Percentiles rank a stretch among this genome's conserved stretches.
Conservation (phyloP, 2,888 invertebrate species). For the Criorhina ranunculi region DNA sequence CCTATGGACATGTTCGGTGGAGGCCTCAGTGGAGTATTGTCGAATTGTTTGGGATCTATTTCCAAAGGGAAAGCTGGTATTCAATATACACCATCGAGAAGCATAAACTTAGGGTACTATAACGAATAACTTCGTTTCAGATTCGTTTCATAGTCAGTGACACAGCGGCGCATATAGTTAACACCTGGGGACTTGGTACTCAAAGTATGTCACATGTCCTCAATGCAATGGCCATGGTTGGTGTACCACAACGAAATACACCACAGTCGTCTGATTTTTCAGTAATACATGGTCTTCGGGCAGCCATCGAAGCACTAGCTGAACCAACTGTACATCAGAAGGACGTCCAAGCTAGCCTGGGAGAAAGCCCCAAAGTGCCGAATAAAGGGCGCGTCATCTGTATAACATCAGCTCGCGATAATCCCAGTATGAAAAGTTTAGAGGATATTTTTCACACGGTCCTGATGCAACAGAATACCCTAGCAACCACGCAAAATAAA, state of each 20-base stretch:
- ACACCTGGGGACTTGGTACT: conserved; percentile 92
- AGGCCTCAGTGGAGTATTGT: conserved; percentile 97
- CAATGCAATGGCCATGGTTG: conserved; percentile 92
- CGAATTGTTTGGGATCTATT: conserved; percentile 99
- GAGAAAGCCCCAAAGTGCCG: conserved; percentile 75
- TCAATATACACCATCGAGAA: conserved; percentile 57
- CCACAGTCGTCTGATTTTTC: conserved; percentile 87
- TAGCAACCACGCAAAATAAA: conserved; percentile 87
- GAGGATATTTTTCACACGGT: conserved; percentile 94
- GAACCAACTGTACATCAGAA: conserved; percentile 66
- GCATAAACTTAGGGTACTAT: not conserved
- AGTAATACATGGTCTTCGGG: conserved; percentile 92
- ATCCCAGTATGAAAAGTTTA: conserved; percentile 93
- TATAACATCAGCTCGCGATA: conserved; percentile 94
- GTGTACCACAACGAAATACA: conserved; percentile 88
- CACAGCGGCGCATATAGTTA: conserved; percentile 92
- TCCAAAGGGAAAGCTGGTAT: conserved; percentile 93
- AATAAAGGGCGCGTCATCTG: conserved; percentile 93
- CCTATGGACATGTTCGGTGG: conserved; percentile 98
- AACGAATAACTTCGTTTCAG: conserved; percentile 85
- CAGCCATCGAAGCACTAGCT: conserved; percentile 93
- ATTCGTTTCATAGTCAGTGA: conserved; percentile 95
- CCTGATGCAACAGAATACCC: conserved; percentile 92
- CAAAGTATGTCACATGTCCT: conserved; percentile 95
- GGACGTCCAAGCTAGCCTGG: conserved; percentile 46